Base-by-base conservation (phyloP, 2,797 vertebrate genomes). In the Gallinago nigripennis region DNA sequence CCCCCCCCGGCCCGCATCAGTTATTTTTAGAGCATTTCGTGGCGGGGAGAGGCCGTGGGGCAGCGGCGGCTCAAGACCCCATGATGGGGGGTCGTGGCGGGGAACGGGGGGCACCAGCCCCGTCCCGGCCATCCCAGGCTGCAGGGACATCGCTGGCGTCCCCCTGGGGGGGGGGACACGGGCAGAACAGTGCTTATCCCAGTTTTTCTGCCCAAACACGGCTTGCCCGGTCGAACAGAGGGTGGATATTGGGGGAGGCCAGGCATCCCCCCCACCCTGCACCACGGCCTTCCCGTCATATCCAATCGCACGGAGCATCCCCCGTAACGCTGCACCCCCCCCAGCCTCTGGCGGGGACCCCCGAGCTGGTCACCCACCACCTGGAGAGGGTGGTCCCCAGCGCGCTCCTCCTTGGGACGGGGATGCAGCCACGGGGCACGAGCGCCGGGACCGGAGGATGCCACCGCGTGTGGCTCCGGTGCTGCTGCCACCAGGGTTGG, bases 391-490 rank as follows among this genome's bases (percentile, higher is more conserved):
- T 82, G n/a, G 28, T 45, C 12, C 11, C 31, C 2, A 2, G 24
- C 1, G 3, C 12, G 2, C 43, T 60, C 50, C 41, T 88, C 39
- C 64, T 72, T 21, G 4, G 17, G 43, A 58, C 3, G 28, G 65
- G 56, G 46, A 81, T 2, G 4, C 0, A 4, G 70, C 46, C 1
- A 4, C 0, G 4, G 51, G 43, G 58, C 17, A 24, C 7, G 17
- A 80, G 14, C 6, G 2, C 53, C 0, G 13, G 39, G 25, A 19
- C 9, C 0, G 0, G 11, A 57, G 37, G 75, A 24, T 53, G 25
- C 24, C 53, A 28, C 48, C 0, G 0, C 0, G 0, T 2, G 3
- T 3, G 21, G 39, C 12, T n/a, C 45, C 61, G 27, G 53, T 1
- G 8, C 11, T 2, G 14, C 46, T 7, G 15, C 28, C 2, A 0